Evolutionary conservation across 2,888 invertebrate genomes (phyloP), one percentile per base, ranked within the genome.

Genomic region (Andrena dorsata): DNA sequence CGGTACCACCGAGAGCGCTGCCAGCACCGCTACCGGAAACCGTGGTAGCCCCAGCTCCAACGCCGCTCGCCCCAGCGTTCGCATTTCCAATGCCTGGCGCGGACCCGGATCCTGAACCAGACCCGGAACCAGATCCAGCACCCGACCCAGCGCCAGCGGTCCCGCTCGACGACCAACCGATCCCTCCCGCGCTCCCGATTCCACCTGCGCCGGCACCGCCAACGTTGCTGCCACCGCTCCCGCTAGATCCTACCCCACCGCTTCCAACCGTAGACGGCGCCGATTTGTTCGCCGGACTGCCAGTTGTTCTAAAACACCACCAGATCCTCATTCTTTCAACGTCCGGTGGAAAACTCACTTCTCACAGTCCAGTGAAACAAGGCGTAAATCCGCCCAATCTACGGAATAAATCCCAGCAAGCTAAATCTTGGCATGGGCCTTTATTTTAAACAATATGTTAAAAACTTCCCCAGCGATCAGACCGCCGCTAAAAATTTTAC

Each of bases 291-390:
- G 88, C 96, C 95, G 93, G 95, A 95, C 96, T 96, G 81, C 96
- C 96, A 87, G 96, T 96, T 16, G 96, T 97, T 94, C 96, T 96
- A 94, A 7, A 91, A 92, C 88, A 83, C 69, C 56, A 87, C 5
- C 41, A 51, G 56, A 6, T 49, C 2, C 30, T 23, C 47, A 20
- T 47, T 26, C 32, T 26, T 56, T 41, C 10, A 32, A 51, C 13
- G 13, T 28, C 28, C 63, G 16, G 16, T 41, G 13, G 41, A 16
- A 41, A 41, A 41, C 16, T 41, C 16, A 16, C 41, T 41, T 41
- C 41, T 41, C 16, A 4, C 10, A 41, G 13, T 41, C 41, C 41
- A 41, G 41, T 41, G 41, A 13, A 41, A 41, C 3, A 41, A 41
- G 1, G 13, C 41, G 41, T 10, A 13, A 41, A 41, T 13, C 41